These are phyloP conservation scores for Periophthalmus modestus DNA, from an alignment of 2,113 vertebrate species.

Conservation along the genomic window DNA sequence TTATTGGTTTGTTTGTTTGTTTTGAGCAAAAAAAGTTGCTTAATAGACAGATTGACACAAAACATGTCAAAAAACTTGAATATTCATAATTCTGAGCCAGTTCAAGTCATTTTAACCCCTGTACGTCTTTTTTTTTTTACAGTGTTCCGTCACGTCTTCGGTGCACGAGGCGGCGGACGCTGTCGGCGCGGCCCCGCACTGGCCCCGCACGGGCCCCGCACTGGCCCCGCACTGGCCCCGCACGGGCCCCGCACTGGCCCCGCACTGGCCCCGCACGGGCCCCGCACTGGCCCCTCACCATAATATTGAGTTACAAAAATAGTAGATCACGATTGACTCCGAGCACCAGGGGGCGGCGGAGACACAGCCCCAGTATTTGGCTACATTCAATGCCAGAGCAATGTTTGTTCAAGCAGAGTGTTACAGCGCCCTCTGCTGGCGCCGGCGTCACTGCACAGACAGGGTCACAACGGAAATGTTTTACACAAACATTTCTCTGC, in stretches of 20 bases:
- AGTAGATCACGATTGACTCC: conserved; percentile 74
- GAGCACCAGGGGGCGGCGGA: conserved; percentile 74
- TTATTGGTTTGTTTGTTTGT: no score
- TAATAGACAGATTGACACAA: no score
- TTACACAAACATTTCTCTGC: neutral
- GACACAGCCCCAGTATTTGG: conserved; percentile 73
- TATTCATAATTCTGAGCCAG: neutral
- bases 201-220: no score
- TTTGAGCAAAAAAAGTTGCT: no score
- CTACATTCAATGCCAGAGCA: conserved; percentile 78
- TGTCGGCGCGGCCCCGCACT: no score
- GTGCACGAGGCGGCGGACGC: conserved; percentile 64
- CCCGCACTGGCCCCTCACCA: conserved; percentile 44
- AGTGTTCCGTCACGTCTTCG: conserved; percentile 42
- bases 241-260: no score
- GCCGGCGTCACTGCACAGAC: neutral
- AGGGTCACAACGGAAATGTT: no score
- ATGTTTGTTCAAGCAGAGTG: conserved; percentile 52
- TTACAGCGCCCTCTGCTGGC: neutral
- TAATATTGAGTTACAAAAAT: conserved; percentile 76
- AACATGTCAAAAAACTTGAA: no score
- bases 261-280: no score
- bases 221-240: no score
- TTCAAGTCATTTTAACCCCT: neutral
- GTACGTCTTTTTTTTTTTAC: neutral